These are phyloP conservation scores for Imbricaverruca yamaguchii DNA, from an alignment of 2,888 invertebrate species.

Conservation along the genomic window DNA sequence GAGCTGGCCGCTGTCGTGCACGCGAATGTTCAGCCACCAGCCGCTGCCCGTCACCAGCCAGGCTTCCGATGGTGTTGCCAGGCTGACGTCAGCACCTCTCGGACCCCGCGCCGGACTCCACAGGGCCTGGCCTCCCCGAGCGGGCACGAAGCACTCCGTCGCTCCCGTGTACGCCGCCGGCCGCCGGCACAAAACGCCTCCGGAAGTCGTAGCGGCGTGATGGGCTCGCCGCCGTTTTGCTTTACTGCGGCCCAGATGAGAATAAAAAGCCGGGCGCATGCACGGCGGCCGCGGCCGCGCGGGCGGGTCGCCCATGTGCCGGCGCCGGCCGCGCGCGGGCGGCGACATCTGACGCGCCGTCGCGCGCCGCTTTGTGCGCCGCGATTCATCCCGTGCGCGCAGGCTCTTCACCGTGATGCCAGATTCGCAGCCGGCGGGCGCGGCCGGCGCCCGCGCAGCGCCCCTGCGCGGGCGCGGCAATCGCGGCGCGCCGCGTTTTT, in stretches of 20 bases:
- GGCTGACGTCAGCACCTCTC: too few species aligned
- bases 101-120: too few species aligned
- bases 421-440: neutral
- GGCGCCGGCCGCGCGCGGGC: neutral
- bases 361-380: too few species aligned
- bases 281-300: neutral
- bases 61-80: too few species aligned
- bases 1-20: neutral
- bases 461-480: neutral
- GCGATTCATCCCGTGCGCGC: too few species aligned
- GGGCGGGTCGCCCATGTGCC: neutral
- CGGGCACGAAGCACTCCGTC: too few species aligned
- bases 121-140: too few species aligned
- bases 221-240: neutral
- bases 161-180: too few species aligned
- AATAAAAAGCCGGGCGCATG: neutral
- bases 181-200: neutral
- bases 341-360: neutral
- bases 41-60: too few species aligned
- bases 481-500: neutral
- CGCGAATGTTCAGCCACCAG: too few species aligned
- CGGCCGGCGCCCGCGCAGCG: neutral
- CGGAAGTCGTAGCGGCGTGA: neutral
- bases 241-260: slow-evolving; percentile 2
- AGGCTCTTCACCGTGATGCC: too few species aligned